Conservation (phyloP, 2,113 vertebrate genomes). For the Gallinago paraguaiae region DNA sequence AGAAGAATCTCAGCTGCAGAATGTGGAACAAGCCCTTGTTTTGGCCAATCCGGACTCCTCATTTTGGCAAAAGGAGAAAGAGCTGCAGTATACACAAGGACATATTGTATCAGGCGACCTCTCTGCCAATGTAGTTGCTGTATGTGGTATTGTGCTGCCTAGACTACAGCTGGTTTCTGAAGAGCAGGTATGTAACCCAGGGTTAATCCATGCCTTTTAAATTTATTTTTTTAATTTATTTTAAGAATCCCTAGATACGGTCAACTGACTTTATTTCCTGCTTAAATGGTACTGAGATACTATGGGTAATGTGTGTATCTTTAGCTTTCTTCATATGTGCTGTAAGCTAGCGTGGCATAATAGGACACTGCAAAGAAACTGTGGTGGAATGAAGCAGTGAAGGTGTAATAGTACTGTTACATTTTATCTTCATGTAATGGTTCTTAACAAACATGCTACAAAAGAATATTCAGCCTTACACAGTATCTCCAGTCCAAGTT, state of each 20-base stretch:
- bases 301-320: neutral
- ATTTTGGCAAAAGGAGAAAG: slow-evolving; percentile 83
- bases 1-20: slow-evolving; percentile 87
- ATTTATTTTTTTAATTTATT: neutral
- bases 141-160: slow-evolving; percentile 91
- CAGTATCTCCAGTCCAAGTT: neutral
- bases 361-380: neutral
- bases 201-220: neutral
- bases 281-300: neutral
- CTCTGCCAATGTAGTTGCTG: slow-evolving; percentile 83
- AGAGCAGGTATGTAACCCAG: slow-evolving; percentile 75
- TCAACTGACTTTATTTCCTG: neutral
- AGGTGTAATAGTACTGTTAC: neutral
- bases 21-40: slow-evolving; percentile 86
- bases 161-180: slow-evolving; percentile 49
- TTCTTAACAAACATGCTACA: neutral
- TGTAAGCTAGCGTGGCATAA: neutral
- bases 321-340: neutral
- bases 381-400: neutral
- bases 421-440: neutral
- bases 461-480: neutral
- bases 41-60: slow-evolving; percentile 84
- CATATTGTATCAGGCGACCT: slow-evolving; percentile 87
- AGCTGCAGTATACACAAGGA: slow-evolving; percentile 76
- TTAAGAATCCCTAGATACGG: neutral